A percentile compares a stretch with the other conserved stretches of the same genome.
Conservation (phyloP, 1,140 invertebrate genomes). For the Drosophila willistoni region DNA sequence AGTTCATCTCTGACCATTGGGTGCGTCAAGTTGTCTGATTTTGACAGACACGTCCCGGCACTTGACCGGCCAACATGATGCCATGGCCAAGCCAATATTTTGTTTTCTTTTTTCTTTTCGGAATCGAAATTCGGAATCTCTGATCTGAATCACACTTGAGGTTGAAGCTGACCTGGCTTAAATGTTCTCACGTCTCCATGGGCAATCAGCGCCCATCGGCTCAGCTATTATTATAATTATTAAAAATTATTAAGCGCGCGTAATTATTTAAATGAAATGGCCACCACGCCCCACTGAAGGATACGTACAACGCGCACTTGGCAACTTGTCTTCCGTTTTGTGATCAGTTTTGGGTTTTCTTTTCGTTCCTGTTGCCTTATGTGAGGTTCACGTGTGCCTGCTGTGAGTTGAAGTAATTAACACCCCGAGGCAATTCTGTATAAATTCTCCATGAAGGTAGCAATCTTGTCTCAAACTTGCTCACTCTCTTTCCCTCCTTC, state of each 20-base stretch:
- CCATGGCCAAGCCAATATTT: conserved; percentile 53
- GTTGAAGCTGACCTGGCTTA: conserved; percentile 35
- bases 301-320: conserved; percentile 25
- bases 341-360: neutral
- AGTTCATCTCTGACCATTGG: conserved; percentile 17
- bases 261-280: conserved; percentile 81
- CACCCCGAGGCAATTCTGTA: conserved; percentile 59
- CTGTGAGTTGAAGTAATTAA: conserved; percentile 56
- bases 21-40: conserved; percentile 65
- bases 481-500: neutral
- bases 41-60: conserved; percentile 54
- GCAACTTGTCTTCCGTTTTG: conserved; percentile 19
- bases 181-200: conserved; percentile 68
- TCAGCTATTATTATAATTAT: conserved; percentile 77
- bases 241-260: conserved; percentile 80
- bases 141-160: conserved; percentile 4
- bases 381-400: conserved; percentile 45
- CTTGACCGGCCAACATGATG: conserved; percentile 63
- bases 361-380: conserved; percentile 10
- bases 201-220: conserved; percentile 69
- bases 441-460: conserved; percentile 9
- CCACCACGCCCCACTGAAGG: conserved; percentile 33
- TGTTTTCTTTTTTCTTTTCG: neutral
- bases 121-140: conserved; percentile 15
- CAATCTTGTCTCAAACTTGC: conserved; percentile 22